Evolutionary conservation across 2,888 invertebrate species (phyloP), one percentile per base, ranked within the genome.

Genomic region (Meloe dianella): DNA sequence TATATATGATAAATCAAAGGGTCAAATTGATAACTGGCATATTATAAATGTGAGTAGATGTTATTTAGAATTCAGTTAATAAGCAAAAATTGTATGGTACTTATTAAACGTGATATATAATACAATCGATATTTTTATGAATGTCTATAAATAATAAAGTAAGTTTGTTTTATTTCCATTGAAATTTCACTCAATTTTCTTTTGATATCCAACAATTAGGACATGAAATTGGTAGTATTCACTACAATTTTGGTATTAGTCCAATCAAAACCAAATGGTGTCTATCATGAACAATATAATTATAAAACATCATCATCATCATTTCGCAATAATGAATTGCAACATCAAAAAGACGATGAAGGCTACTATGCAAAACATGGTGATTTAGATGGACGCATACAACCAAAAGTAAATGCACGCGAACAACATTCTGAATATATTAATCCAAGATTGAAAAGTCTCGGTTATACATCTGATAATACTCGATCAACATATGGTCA

Each of bases 291-390:
- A 73, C 80, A 83, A 71, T 83, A 82, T 72, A 81, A 83, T 70
- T 84, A 82, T 74, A 79, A 80, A 68, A 79, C 80, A n/a, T 81
- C 82, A 8, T 75, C 82, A 5, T 76, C 82, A 1, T 78, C 81
- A 0, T 84, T 75, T 69, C 79, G 77, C 66, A 83, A 84, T 71
- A 82, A 83, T 71, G 83, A 84, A 69, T 69, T 84, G 8, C 82
- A 84, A 73, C 82, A 81, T 63, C 78, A 82, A 73, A 80, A 81
- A 17, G 82, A 84, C 32, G 83, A 84, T 68, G 80, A 81, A 69
- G 83, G 83, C 8, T 82, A 76, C 64, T 83, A 82, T 67, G 74
- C 78, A 9, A 81, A 81, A 77, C 80, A 81, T 64, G 84, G 83
- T 8, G 84, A 84, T 65, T 70, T 83, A 14, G 82, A 80, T 64